Base-by-base conservation (phyloP, 2,113 vertebrate species). In the Anhinga rufa region DNA sequence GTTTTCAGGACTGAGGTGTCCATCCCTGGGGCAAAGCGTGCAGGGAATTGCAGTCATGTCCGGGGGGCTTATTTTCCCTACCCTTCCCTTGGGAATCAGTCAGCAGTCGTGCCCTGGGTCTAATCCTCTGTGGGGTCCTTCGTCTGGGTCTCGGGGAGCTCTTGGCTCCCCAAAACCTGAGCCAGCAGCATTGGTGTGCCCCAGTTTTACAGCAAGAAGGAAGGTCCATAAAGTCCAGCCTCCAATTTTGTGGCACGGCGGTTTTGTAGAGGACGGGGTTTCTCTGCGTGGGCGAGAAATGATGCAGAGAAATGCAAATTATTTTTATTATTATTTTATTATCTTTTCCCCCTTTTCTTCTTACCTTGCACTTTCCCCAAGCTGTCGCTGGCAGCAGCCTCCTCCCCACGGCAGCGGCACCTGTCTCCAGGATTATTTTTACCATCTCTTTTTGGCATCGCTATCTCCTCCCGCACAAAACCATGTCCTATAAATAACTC, bases 381-480 rank as follows among this genome's bases (percentile, higher is more conserved):
- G 61, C 81, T 69, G 69, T 62, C 11, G 20, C 86, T 72, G 92
- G 71, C 64, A 84, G 78, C 92, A 83, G 91, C 72, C 58, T 81
- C 88, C 82, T 95, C 94, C 92, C 83, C 86, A 32, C 49, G 87
- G 96, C 94, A 85, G 65, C 14, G 7, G 92, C 91, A 93, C 95
- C 96, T 97, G 95, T 86, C 95, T 95, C 77, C 22, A 14, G 95
- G 87, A 97, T 95, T 96, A 97, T 97, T 97, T 97, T 96, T 93
- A 87, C 96, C 84, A 48, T 92, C 96, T 82, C 91, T 91, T 94
- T 93, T 95, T 97, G 96, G 95, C 95, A 90, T 61, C 51, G 5
- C 66, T 92, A 25, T 75, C 93, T 95, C 94, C 94, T 95, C 92
- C 91, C 40, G 82, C 92, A 94, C 92, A 65, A 91, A 86, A 36